phyloP scores from a whole-genome alignment of 1,140 invertebrate species.

The Tachypleus tridentatus region DNA sequence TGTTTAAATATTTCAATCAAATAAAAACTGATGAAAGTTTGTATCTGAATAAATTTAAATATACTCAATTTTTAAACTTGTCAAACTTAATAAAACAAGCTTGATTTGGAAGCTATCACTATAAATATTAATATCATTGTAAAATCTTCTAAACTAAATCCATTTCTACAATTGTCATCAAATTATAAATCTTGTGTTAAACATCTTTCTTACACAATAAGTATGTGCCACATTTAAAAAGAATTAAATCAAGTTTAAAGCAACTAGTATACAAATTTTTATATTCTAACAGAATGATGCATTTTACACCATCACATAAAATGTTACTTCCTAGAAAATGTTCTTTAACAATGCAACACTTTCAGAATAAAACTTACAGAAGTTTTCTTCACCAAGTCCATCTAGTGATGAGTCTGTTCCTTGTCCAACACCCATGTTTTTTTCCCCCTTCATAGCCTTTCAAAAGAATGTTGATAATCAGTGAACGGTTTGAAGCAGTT shows the following conservation, averaged over 20 bases:
- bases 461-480: slow-evolving; percentile 6
- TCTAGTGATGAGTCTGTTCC: slow-evolving; percentile 21
- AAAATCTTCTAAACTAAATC: too few species aligned
- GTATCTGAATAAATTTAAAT: too few species aligned
- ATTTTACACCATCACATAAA: not conserved
- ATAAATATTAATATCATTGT: too few species aligned
- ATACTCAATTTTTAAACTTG: too few species aligned
- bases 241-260: not conserved
- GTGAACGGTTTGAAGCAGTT: slow-evolving; percentile 8
- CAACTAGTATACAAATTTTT: not conserved
- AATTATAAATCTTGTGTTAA: too few species aligned
- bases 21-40: too few species aligned
- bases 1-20: too few species aligned
- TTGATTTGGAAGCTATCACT: too few species aligned
- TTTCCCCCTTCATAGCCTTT: slow-evolving; percentile 32
- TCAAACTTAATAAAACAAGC: too few species aligned
- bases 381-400: slow-evolving; percentile 25
- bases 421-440: slow-evolving; percentile 21
- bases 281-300: not conserved
- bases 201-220: not conserved
- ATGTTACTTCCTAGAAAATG: not conserved
- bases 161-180: too few species aligned
- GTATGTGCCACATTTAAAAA: not conserved
- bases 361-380: slow-evolving; percentile 14
- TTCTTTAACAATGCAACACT: not conserved